These are phyloP conservation scores for Ephialtes manifestator DNA, from an alignment of 2,888 invertebrate species.

Conservation along the genomic window DNA sequence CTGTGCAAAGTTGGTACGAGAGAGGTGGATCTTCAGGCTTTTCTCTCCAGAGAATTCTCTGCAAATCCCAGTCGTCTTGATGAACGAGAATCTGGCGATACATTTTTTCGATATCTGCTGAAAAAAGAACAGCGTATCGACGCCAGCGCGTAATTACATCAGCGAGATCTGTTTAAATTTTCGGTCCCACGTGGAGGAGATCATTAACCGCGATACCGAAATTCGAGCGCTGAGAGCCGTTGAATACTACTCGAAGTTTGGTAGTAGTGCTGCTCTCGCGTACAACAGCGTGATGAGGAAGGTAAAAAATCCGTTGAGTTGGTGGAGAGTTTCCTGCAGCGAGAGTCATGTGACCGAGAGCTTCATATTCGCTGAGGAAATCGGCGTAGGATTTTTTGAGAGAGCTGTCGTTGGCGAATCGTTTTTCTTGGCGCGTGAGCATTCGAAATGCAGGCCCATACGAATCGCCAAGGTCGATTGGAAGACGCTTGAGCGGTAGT, in stretches of 20 bases:
- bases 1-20: conserved; percentile 20
- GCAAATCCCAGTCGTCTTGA: conserved; percentile 71
- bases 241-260: conserved; percentile 79
- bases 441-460: conserved; percentile 30
- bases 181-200: conserved; percentile 77
- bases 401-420: not conserved
- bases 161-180: too few species aligned
- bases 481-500: conserved; percentile 70
- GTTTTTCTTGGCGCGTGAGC: conserved; percentile 37
- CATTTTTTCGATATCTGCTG: conserved; percentile 83
- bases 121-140: conserved; percentile 75
- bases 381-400: conserved; percentile 23
- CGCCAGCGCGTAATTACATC: conserved; percentile 78
- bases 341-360: conserved; percentile 59
- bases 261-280: conserved; percentile 78
- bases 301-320: conserved; percentile 71
- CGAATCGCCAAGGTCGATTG: conserved; percentile 69
- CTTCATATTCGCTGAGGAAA: conserved; percentile 46
- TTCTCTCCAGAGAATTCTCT: conserved; percentile 81
- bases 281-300: conserved; percentile 82
- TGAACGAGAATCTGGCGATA: conserved; percentile 78
- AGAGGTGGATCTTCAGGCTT: conserved; percentile 65
- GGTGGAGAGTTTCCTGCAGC: not conserved
- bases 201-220: conserved; percentile 80
- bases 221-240: conserved; percentile 74